Evolutionary conservation across 1,140 invertebrate genomes (phyloP).

Genomic region (Littorina saxatilis): DNA sequence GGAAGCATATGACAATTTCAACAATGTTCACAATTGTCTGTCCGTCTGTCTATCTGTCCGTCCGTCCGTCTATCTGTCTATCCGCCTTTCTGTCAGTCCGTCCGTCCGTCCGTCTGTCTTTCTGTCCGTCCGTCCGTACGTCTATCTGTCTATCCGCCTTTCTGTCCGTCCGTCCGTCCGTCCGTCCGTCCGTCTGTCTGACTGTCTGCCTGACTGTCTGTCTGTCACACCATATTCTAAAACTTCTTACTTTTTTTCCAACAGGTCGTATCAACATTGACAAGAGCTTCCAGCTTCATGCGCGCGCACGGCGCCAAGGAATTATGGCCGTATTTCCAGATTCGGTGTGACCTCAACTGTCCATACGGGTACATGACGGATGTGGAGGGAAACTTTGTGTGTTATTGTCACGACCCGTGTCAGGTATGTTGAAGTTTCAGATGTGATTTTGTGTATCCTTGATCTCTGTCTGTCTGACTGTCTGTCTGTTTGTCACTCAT

Average conservation of each 20-base stretch:
- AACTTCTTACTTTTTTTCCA: too few relatives aligned
- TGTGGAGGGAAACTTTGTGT: conserved; percentile 54
- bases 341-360: conserved; percentile 44
- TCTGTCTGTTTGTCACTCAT: neutral
- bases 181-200: too few relatives aligned
- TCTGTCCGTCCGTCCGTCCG: too few relatives aligned
- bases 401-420: conserved; percentile 58
- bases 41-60: too few relatives aligned
- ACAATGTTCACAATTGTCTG: neutral
- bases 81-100: too few relatives aligned
- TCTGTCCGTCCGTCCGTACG: too few relatives aligned
- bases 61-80: too few relatives aligned
- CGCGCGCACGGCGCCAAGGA: conserved; percentile 20
- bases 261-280: neutral
- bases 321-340: conserved; percentile 34
- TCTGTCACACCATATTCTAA: too few relatives aligned
- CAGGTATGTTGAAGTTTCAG: conserved; percentile 32
- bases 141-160: too few relatives aligned
- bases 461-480: neutral
- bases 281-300: conserved; percentile 6
- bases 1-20: neutral
- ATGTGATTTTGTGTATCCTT: neutral
- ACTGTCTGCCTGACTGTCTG: too few relatives aligned
- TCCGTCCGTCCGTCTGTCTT: too few relatives aligned
- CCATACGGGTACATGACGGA: conserved; percentile 57